These are phyloP conservation scores for Trematomus bernacchii DNA, from an alignment of 2,797 vertebrate genomes.

Conservation along the genomic window DNA sequence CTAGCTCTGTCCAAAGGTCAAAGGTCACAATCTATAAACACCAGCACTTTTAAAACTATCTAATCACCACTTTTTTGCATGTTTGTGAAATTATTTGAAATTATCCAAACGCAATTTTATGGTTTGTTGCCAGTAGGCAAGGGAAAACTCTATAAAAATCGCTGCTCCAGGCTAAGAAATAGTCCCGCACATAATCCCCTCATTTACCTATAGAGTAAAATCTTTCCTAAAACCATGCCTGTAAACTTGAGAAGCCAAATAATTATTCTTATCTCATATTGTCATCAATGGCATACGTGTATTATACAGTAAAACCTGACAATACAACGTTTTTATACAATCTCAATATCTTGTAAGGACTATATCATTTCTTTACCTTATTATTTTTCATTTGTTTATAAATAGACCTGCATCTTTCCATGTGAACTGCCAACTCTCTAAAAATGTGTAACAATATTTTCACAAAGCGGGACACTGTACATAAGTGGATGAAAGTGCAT, in stretches of 20 bases:
- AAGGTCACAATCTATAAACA: too few species aligned
- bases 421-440: constrained; percentile 13
- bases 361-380: background rate
- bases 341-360: background rate
- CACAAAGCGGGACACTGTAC: constrained; percentile 25
- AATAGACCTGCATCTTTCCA: constrained; percentile 14
- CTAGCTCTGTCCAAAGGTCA: too few species aligned
- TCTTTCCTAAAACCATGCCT: background rate
- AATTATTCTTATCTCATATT: background rate
- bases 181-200: background rate
- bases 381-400: background rate
- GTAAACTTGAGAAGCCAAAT: background rate
- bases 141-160: background rate
- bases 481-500: constrained; percentile 62
- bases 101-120: background rate
- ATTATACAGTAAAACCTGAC: background rate
- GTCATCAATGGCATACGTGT: background rate
- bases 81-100: too few species aligned
- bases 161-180: background rate
- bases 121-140: background rate
- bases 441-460: constrained; percentile 46
- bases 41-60: background rate
- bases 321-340: background rate
- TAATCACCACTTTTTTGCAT: background rate
- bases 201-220: background rate